Conservation (phyloP, 2,113 vertebrate species). For the Numida meleagris region DNA sequence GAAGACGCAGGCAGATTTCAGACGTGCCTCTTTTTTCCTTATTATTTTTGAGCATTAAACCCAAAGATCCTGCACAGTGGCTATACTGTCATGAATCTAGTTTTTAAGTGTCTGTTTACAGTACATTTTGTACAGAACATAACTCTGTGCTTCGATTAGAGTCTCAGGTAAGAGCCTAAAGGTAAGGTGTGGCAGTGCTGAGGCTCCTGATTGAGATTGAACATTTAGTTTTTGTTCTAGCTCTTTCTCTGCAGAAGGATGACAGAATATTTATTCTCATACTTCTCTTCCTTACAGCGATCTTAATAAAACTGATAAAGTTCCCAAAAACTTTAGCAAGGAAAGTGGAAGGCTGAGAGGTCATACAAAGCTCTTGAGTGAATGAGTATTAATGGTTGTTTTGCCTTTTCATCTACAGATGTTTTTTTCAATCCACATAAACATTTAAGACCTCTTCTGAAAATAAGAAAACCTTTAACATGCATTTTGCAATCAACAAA, state of each 20-base stretch:
- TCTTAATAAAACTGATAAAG: not conserved
- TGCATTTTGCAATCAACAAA: constrained; percentile 9
- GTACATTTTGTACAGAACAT: not conserved
- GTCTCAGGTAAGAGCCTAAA: not conserved
- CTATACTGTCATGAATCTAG: not conserved
- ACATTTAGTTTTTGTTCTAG: not conserved
- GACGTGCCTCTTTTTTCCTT: not conserved
- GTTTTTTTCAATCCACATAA: not conserved
- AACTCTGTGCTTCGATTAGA: not conserved
- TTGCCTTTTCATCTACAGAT: not conserved
- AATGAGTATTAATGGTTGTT: not conserved
- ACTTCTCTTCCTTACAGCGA: not conserved
- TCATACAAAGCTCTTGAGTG: not conserved
- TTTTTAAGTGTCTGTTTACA: not conserved
- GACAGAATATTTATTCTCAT: not conserved
- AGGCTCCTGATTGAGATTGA: not conserved
- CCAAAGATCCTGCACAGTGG: not conserved
- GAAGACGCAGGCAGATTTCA: not conserved
- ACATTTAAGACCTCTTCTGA: not conserved
- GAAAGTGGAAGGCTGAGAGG: not conserved
- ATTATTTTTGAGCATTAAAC: not conserved
- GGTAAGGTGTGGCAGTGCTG: not conserved
- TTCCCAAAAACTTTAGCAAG: not conserved
- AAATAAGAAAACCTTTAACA: not conserved
- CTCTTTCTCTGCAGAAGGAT: not conserved